phyloP scores from a whole-genome alignment of 1,140 invertebrate genomes.

The Rhyzopertha dominica region DNA sequence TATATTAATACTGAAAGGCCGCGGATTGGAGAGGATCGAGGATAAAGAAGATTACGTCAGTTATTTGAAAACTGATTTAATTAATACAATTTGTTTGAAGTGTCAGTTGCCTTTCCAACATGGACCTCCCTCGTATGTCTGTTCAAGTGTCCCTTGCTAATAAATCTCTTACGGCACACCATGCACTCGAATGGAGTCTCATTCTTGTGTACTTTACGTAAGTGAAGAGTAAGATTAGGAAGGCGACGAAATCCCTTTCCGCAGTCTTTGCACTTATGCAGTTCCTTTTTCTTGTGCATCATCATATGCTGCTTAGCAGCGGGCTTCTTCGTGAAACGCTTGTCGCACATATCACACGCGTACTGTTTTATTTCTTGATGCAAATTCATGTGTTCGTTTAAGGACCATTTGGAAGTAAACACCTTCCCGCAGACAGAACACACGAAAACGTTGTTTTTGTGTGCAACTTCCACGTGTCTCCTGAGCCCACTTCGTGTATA shows the following conservation, averaged over 20 bases:
- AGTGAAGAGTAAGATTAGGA: too few relatives aligned
- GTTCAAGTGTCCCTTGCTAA: conserved; percentile 26
- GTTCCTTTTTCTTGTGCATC: too few relatives aligned
- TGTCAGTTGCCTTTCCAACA: too few relatives aligned
- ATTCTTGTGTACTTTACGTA: conserved; percentile 43
- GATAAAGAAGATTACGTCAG: too few relatives aligned
- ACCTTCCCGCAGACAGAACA: conserved; percentile 27
- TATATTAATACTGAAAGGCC: too few relatives aligned
- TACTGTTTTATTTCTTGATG: conserved; percentile 78
- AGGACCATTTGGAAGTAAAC: conserved; percentile 63
- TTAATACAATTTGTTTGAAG: too few relatives aligned
- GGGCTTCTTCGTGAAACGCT: conserved; percentile 51
- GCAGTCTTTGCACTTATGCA: conserved; percentile 44
- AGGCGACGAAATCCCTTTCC: conserved; percentile 43
- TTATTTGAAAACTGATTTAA: too few relatives aligned
- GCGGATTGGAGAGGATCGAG: too few relatives aligned
- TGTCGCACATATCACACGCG: conserved; percentile 54
- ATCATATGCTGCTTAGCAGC: conserved; percentile 55
- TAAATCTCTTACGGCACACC: conserved; percentile 53
- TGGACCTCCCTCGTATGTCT: conserved; percentile 44
- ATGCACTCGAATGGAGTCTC: conserved; percentile 45
- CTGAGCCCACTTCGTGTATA: too few relatives aligned
- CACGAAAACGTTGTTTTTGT: conserved; percentile 8
- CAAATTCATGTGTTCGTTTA: conserved; percentile 68
- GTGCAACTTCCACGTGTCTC: conserved; percentile 14